phyloP scores from a whole-genome alignment of 2,888 invertebrate genomes.

The Pachymerium ferrugineum region DNA sequence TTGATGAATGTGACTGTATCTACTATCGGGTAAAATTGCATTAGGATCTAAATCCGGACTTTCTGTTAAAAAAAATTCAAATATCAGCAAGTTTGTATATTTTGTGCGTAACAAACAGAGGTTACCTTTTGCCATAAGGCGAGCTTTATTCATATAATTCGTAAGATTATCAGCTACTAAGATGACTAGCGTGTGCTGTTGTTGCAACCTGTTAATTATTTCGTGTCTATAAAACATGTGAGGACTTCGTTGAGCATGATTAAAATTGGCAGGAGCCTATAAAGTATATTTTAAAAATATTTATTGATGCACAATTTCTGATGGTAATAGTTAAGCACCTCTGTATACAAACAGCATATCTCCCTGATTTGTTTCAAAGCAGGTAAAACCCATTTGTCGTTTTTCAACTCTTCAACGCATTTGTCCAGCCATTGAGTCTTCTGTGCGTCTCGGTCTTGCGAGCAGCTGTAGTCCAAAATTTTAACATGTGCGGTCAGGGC shows the following conservation, averaged over 20 bases:
- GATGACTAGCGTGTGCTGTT: slow-evolving; percentile 85
- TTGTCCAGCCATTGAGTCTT: slow-evolving; percentile 93
- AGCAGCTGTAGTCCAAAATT: slow-evolving; percentile 95
- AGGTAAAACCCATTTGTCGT: slow-evolving; percentile 76
- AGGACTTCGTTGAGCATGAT: slow-evolving; percentile 42
- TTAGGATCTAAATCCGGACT: slow-evolving; percentile 69
- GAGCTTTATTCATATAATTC: slow-evolving; percentile 78
- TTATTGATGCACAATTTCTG: background rate
- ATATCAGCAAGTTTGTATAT: background rate
- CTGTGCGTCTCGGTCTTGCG: slow-evolving; percentile 85
- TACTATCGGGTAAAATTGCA: slow-evolving; percentile 59
- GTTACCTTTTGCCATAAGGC: slow-evolving; percentile 57
- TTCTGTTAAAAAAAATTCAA: slow-evolving; percentile 50
- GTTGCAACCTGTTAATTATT: slow-evolving; percentile 84
- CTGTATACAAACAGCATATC: slow-evolving; percentile 84
- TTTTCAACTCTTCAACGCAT: slow-evolving; percentile 90
- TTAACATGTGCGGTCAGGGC: slow-evolving; percentile 91
- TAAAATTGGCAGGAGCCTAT: slow-evolving; percentile 60
- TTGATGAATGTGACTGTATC: slow-evolving; percentile 86
- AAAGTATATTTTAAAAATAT: background rate
- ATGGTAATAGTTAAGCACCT: slow-evolving; percentile 47
- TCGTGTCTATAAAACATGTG: slow-evolving; percentile 55
- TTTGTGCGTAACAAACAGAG: background rate
- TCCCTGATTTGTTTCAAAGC: slow-evolving; percentile 92
- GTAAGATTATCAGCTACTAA: slow-evolving; percentile 85